phyloP scores from a whole-genome alignment of 2,888 invertebrate genomes.

The Mayetiola destructor region DNA sequence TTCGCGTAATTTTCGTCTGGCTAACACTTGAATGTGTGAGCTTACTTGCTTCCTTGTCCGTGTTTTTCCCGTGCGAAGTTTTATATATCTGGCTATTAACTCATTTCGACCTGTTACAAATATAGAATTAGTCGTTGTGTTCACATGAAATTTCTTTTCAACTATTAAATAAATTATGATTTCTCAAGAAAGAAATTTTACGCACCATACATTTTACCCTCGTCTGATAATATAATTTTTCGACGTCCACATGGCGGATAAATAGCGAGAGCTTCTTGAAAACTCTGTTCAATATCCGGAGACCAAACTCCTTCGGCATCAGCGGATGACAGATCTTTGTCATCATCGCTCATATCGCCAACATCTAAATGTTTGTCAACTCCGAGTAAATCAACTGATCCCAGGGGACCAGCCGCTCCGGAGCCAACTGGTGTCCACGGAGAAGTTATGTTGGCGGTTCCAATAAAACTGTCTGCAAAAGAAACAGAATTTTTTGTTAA shows the following conservation, averaged over 20 bases:
- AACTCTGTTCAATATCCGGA: constrained; percentile 99
- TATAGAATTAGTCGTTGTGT: neutral
- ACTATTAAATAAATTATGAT: neutral
- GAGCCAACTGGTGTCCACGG: constrained; percentile 86
- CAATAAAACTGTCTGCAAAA: constrained; percentile 50
- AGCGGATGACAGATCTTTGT: constrained; percentile 83
- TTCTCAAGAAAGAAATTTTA: constrained; percentile 26
- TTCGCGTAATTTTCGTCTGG: constrained; percentile 94
- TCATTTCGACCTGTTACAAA: constrained; percentile 89
- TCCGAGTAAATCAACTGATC: constrained; percentile 79
- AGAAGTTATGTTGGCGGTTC: constrained; percentile 90
- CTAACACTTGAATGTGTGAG: constrained; percentile 99
- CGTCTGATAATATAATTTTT: constrained; percentile 99
- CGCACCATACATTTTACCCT: constrained; percentile 99
- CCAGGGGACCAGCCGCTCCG: constrained; percentile 44
- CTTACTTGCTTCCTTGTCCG: constrained; percentile 99
- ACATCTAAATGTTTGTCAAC: constrained; percentile 85
- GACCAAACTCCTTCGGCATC: constrained; percentile 99
- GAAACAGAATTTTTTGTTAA: constrained; percentile 15
- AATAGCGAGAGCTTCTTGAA: constrained; percentile 98
- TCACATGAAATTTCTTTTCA: neutral
- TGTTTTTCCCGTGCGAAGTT: constrained; percentile 97
- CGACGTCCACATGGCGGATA: constrained; percentile 98
- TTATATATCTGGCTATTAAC: constrained; percentile 98
- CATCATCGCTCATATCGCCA: constrained; percentile 81